These are phyloP conservation scores for Acronicta psi DNA, from an alignment of 2,888 invertebrate species.

Conservation along the genomic window DNA sequence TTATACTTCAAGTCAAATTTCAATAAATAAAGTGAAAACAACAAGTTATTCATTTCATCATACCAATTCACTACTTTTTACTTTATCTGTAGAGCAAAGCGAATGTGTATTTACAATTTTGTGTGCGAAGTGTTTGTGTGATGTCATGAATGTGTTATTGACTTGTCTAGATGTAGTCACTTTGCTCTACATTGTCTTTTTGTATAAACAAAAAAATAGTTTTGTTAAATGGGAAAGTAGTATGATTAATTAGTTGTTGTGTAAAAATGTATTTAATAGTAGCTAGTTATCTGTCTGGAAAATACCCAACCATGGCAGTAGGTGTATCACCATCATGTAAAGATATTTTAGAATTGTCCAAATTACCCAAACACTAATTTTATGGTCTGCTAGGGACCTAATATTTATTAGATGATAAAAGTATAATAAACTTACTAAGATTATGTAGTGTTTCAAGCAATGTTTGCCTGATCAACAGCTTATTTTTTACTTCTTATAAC, in stretches of 20 bases:
- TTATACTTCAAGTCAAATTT: slow-evolving; percentile 5
- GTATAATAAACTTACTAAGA: background rate
- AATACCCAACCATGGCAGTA: background rate
- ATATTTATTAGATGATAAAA: background rate
- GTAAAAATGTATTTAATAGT: background rate
- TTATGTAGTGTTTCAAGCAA: background rate
- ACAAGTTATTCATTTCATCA: background rate
- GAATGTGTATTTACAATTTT: slow-evolving; percentile 35
- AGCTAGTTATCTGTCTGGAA: background rate
- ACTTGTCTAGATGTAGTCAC: slow-evolving; percentile 21
- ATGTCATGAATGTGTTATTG: slow-evolving; percentile 14
- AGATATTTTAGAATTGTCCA: background rate
- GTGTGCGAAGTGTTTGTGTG: slow-evolving; percentile 36
- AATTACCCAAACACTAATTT: background rate
- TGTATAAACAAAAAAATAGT: slow-evolving; percentile 6
- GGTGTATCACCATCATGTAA: background rate
- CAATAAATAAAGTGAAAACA: background rate
- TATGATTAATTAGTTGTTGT: background rate
- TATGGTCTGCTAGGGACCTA: background rate
- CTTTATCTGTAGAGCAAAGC: slow-evolving; percentile 46
- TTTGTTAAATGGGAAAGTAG: slow-evolving; percentile 17
- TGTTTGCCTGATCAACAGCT: background rate
- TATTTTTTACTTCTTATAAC: background rate
- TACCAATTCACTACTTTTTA: background rate
- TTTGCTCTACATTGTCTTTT: slow-evolving; percentile 49